These are phyloP conservation scores for Spizaetus ornatus DNA, from an alignment of 2,113 vertebrate species.

Conservation along the genomic window DNA sequence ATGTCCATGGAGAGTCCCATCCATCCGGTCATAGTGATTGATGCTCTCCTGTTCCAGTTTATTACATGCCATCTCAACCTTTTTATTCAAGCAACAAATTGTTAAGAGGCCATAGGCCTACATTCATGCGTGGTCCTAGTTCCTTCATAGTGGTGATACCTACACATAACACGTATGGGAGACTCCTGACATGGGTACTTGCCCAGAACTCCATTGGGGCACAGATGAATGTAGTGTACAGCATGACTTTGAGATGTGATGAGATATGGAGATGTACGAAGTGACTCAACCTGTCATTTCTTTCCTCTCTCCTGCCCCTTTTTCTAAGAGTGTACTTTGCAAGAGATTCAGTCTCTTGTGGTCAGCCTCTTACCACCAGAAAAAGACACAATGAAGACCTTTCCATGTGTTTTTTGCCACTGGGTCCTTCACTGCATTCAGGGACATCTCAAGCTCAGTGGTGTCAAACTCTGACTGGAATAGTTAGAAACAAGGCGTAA, in stretches of 20 bases:
- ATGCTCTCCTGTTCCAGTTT: not conserved
- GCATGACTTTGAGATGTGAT: not conserved
- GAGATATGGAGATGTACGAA: not conserved
- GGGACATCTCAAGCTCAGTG: not conserved
- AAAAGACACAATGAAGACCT: not conserved
- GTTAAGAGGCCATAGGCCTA: not conserved
- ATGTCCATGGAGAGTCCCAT: not conserved
- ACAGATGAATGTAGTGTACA: not conserved
- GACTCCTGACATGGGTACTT: not conserved
- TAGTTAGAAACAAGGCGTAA: not conserved
- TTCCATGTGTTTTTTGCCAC: not conserved
- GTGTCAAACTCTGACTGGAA: not conserved
- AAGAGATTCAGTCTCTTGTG: not conserved
- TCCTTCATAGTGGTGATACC: not conserved
- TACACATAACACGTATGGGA: accelerated
- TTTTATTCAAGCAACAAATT: not conserved
- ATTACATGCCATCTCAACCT: not conserved
- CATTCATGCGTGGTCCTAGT: accelerated
- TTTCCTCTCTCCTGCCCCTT: not conserved
- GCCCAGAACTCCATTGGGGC: not conserved
- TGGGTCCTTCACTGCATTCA: not conserved
- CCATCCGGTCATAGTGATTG: not conserved
- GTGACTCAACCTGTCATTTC: not conserved
- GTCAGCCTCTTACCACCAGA: not conserved
- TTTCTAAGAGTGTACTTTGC: not conserved